Percentiles rank a stretch among this genome's conserved stretches.
Evolutionary conservation across 2,797 vertebrate species (phyloP).

Genomic region (Cetoscarus ocellatus): DNA sequence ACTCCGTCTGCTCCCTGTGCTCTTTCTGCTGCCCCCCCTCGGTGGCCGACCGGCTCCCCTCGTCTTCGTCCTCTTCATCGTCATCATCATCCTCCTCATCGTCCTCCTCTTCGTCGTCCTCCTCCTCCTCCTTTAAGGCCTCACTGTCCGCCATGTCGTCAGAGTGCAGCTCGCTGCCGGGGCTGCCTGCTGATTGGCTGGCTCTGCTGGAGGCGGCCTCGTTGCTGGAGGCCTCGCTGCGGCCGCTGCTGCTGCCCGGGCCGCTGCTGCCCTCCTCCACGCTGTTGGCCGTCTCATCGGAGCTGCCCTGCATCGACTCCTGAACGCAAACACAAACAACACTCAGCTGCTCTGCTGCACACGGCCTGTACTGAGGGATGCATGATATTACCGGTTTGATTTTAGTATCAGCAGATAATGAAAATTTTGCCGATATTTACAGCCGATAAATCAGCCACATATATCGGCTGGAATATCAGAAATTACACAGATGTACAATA

Average conservation of each 20-base stretch:
- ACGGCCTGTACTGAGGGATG: no score
- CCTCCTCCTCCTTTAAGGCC: constrained; percentile 95
- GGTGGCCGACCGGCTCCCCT: constrained; percentile 69
- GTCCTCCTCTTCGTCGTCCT: constrained; percentile 91
- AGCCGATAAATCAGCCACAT: no score
- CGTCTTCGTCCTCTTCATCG: constrained; percentile 91
- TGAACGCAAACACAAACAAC: constrained; percentile 47
- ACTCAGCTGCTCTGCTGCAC: no score
- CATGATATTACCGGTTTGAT: no score
- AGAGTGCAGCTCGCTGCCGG: constrained; percentile 95
- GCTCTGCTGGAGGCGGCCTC: constrained; percentile 95
- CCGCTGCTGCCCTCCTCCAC: constrained; percentile 98
- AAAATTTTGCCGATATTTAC: no score
- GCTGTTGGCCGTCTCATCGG: constrained; percentile 98
- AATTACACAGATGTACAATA: no score
- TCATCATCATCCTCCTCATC: constrained; percentile 95
- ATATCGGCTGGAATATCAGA: no score
- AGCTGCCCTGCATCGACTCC: constrained; percentile 99
- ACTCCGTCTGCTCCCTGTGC: constrained; percentile 83
- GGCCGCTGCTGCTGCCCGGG: constrained; percentile 95
- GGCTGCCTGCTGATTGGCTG: constrained; percentile 96
- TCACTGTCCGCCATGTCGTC: constrained; percentile 98
- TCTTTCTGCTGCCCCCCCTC: constrained; percentile 87
- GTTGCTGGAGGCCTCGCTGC: constrained; percentile 96
- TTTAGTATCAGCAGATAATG: no score